Base-by-base conservation (phyloP, 2,888 invertebrate species). In the Pristionchus exspectatus region DNA sequence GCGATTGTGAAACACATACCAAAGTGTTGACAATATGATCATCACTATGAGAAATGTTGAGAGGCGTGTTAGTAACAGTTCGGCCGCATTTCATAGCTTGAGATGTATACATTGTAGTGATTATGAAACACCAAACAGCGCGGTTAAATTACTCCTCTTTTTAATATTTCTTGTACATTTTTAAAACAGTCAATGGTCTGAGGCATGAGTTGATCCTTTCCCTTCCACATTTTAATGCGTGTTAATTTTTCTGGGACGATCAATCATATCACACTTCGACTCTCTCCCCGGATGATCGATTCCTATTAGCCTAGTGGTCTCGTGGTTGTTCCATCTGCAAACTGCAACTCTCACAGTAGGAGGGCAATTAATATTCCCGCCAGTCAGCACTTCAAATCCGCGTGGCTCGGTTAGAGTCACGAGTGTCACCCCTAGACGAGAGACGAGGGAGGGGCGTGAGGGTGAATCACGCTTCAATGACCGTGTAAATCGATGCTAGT, bases 391-490 rank as follows among this genome's bases (percentile, higher is more conserved):
- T 59, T 24, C 59, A 59, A 59, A 59, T 21, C 59, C 59, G 56
- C 56, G 59, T 18, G 59, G 59, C 12, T 3, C 18, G 59, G 59
- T 21, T 18, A 21, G 59, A 59, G 59, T 59, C 59, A 59, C 59
- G 59, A 59, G 59, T 16, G 2, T 24, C 21, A 21, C 59, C 59
- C 59, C 38, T 38, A 59, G 59, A 59, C 59, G 59, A 18, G 54
- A 54, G 59, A 38, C 38, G 38, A 38, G 38, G 38, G 38, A 38
- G 38, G 38, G 38, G 38, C 38, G 38, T 74, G 33, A 38, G 72
- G 30, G 18, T 74, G 72, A 74, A 74, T 74, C 72, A 74, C 72
- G 72, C 72, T 74, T 33, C 72, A 74, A 3, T 38, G 72, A 38
- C 38, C 72, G 72, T 38, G 72, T 50, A 44, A 81, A 81, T 50